Evolutionary conservation across 2,113 vertebrate genomes (phyloP), one percentile per base, ranked within the genome.

Genomic region (Sturnus vulgaris): DNA sequence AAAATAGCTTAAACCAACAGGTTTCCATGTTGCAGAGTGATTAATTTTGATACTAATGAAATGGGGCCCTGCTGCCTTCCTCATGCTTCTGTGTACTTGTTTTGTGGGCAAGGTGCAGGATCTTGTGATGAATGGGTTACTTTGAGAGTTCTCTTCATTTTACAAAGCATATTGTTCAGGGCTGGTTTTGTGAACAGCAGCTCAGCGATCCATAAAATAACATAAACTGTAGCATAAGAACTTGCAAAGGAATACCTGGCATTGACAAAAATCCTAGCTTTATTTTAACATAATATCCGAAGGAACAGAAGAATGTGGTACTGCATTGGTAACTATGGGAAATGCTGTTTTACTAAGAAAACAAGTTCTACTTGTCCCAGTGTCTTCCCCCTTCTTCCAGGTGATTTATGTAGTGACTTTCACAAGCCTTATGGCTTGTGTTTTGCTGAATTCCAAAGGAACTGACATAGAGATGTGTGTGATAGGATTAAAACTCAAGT

Each of bases 321-420:
- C 80, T 63, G 56, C 72, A 44, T 42, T 42, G 40, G 40, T 42
- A 76, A 92, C 61, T 71, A 10, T 49, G 50, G 75, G 72, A 94
- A 93, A 87, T 86, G 69, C 28, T 84, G 68, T 75, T 86, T 83
- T 84, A 50, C 76, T 86, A 49, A 91, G 71, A 86, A 86, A 92
- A 86, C 90, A 80, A 94, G 70, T 92, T 90, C 81, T 91, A 19
- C 93, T 82, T 90, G 90, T 94, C 82, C 39, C 66, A 18, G 37
- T 35, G 11, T 94, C 78, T 92, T 9, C 18, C 66, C 39, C 10
- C 50, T 68, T 81, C 18, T 57, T 90, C 27, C 53, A 69, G 19
- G 33, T 93, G 83, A 88, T 94, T 94, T 96, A 72, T 92, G 49
- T 76, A 79, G 40, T 79, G 64, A 83, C 85, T 95, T 93, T 88